Evolutionary conservation across 1,140 invertebrate species (phyloP).

Genomic region (Drosophila nigromelanica): DNA sequence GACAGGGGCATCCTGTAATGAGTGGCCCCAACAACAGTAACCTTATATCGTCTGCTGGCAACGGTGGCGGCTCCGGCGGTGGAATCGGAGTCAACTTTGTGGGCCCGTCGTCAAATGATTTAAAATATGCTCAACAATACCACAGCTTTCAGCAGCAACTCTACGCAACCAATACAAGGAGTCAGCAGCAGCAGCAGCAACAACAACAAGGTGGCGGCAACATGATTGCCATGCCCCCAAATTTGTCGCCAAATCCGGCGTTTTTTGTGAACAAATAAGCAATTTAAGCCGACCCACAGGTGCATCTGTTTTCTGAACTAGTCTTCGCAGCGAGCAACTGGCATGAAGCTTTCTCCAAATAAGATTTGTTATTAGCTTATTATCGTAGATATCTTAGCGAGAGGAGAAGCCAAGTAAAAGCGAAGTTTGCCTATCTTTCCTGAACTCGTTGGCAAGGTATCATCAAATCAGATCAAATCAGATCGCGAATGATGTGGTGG

Average conservation of each 20-base stretch:
- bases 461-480: too few relatives aligned
- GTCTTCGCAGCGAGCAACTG: conserved; percentile 20
- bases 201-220: conserved; percentile 44
- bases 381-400: background rate
- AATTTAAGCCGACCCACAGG: background rate
- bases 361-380: conserved; percentile 25
- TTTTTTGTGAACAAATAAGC: conserved; percentile 76
- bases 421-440: background rate
- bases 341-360: conserved; percentile 14
- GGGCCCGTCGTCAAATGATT: conserved; percentile 93
- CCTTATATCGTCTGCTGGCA: conserved; percentile 84
- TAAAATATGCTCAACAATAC: conserved; percentile 97
- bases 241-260: conserved; percentile 67
- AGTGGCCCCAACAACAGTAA: conserved; percentile 81
- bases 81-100: conserved; percentile 86
- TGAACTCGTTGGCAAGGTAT: background rate
- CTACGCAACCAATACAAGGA: conserved; percentile 94
- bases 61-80: conserved; percentile 83
- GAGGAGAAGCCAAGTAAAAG: conserved; percentile 2
- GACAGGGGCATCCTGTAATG: conserved; percentile 48
- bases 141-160: conserved; percentile 97
- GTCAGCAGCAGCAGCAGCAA: conserved; percentile 83
- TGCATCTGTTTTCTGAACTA: conserved; percentile 11
- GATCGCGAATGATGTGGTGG: background rate
- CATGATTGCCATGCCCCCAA: conserved; percentile 77